Base-by-base conservation (phyloP, 1,140 invertebrate genomes). In the Macrosteles quadrilineatus region DNA sequence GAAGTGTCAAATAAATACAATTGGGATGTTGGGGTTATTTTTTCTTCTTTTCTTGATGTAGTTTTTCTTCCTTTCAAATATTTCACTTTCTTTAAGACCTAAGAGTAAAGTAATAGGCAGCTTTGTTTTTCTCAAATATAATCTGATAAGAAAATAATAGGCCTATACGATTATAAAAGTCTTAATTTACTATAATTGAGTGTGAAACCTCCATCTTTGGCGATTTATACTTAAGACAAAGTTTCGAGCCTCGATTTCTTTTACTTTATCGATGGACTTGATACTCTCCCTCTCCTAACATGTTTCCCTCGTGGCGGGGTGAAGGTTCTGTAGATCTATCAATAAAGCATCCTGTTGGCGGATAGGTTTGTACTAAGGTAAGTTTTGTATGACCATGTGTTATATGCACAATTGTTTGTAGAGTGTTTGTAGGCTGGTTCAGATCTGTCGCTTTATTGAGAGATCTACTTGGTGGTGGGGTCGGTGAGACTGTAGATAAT, bases 331-430 rank as follows among this genome's bases (percentile, higher is more conserved):
- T 63, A 63, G 59, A 63, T 63, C 59, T 63, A 27, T 29, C 59
- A 63, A 63, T 63, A 63, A 63, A 63, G 59, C 31, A 63, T 32
- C 30, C 31, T 19, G 31, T 66, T 27, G 9, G 1, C 36, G 40
- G 63, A 32, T 63, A 66, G 32, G 40, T 27, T 64, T 66, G 40
- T 27, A 43, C n/a, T 45, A 66, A 66, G 63, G 63, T 66, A 66
- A 66, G 63, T 66, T 64, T 66, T 66, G 36, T 43, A 27, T 43
- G 40, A 43, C 23, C 32, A 2, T 25, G 36, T 66, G 40, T 66
- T 43, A 31, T 23, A 43, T 66, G n/a, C 32, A 43, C 21, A 45
- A 45, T 45, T 40, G 32, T 40, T 25, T 66, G 63, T 43, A 66
- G 32, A 43, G 63, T 66, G 32, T 43, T 32, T 66, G 63, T 66